These are phyloP conservation scores for Pitangus sulphuratus DNA, from an alignment of 2,797 vertebrate species.

Conservation along the genomic window DNA sequence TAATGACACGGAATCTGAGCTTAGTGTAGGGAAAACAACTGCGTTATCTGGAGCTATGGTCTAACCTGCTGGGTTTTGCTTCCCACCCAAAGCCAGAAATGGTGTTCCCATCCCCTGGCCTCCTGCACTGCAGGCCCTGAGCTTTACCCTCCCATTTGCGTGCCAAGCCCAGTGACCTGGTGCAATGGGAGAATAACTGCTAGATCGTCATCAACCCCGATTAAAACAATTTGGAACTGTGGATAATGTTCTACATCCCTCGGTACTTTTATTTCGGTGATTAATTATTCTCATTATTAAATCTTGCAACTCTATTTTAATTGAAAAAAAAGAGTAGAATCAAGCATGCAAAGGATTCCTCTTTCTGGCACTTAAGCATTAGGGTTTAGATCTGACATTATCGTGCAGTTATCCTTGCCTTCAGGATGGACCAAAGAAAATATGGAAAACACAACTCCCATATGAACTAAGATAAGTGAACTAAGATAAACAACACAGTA, in stretches of 20 bases:
- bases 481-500: not conserved
- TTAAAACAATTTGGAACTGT: not conserved
- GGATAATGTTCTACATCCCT: not conserved
- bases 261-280: not conserved
- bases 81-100: not conserved
- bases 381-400: not conserved
- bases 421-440: not conserved
- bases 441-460: not conserved
- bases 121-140: not conserved
- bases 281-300: not conserved
- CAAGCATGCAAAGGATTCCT: not conserved
- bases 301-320: not conserved
- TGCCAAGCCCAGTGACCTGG: not conserved
- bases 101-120: not conserved
- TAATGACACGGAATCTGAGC: not conserved
- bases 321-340: not conserved
- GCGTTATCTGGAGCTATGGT: accelerated
- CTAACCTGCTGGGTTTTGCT: not conserved
- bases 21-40: not conserved
- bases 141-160: accelerated
- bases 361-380: not conserved
- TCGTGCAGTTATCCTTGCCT: not conserved
- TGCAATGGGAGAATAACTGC: not conserved
- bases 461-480: not conserved
- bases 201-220: not conserved